phyloP scores from a whole-genome alignment of 2,113 vertebrate genomes.

The Semicossyphus pulcher region DNA sequence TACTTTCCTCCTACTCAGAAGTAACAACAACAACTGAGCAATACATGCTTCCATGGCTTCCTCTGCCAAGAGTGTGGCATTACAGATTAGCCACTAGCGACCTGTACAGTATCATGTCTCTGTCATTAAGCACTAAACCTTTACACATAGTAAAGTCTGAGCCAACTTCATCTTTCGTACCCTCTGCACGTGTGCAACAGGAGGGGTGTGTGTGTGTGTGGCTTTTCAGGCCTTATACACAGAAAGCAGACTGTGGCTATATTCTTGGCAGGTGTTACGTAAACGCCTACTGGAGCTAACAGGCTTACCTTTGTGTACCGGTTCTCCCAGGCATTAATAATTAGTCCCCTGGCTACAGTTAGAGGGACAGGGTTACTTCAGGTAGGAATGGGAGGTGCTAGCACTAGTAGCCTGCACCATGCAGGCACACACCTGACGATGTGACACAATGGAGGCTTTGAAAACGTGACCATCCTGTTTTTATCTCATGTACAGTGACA shows the following conservation, averaged over 20 bases:
- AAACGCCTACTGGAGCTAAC: slow-evolving; percentile 49
- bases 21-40: too few species aligned
- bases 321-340: slow-evolving; percentile 43
- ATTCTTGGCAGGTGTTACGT: slow-evolving; percentile 48
- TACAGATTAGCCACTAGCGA: slow-evolving; percentile 31
- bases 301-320: slow-evolving; percentile 62
- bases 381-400: slow-evolving; percentile 18
- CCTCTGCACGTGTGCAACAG: slow-evolving; percentile 5
- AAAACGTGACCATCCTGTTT: slow-evolving; percentile 1
- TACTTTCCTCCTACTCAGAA: too few species aligned
- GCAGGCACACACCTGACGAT: slow-evolving; percentile 40
- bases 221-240: slow-evolving; percentile 13
- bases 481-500: slow-evolving; percentile 25
- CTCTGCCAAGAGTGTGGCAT: slow-evolving; percentile 6
- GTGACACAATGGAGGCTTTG: slow-evolving; percentile 56
- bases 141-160: slow-evolving; percentile 38
- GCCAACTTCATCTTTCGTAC: slow-evolving; percentile 21
- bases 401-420: slow-evolving; percentile 13
- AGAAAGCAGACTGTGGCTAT: slow-evolving; percentile 33
- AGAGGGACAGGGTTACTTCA: slow-evolving; percentile 55
- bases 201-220: slow-evolving; percentile 19
- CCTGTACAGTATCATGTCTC: slow-evolving; percentile 21
- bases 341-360: slow-evolving; percentile 50
- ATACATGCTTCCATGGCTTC: slow-evolving; percentile 11
- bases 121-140: slow-evolving; percentile 36